Evolutionary conservation across 2,888 invertebrate species (phyloP), one percentile per base, ranked within the genome.

Genomic region (Eupeodes luniger): DNA sequence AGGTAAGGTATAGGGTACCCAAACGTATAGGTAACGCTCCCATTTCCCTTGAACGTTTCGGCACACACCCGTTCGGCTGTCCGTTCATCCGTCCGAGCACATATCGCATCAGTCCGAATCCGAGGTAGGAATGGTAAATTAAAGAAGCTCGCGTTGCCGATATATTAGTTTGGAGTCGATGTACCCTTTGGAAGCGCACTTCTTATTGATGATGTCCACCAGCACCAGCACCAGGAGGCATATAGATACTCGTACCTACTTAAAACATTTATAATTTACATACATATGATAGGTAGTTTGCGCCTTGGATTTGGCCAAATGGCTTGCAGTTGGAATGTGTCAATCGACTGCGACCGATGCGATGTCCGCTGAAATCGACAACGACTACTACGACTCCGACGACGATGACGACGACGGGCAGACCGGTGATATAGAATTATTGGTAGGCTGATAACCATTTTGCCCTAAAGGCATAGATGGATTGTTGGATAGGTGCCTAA

Each of bases 11-110:
- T 40, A 40, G 36, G 36, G 36, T 36, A 6, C 7, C 5, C 2
- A 19, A 36, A 7, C 36, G 7, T 36, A 36, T 1, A 36, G 40
- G 40, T 80, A 88, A 77, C 88, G 88, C 88, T 88, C 88, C 88
- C 88, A 88, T 88, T 88, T 88, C 88, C 84, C 88, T 88, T 88
- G 76, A 84, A 77, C 72, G 62, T 76, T 87, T 77, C 72, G 57
- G 66, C 57, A 67, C 66, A 64, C 77, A 64, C 79, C 57, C 82
- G 79, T 62, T 67, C 57, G 57, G 57, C 47, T 16, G 53, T 66
- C 66, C 36, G 14, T 67, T 53, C 67, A 53, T 67, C 67, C 67
- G 51, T 67, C 67, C 51, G 34, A n/a, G 5, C 44, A 16, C 27
- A 19, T 10, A 51, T 12, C 62, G 16, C 62, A 51, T 59, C 72